Conservation (phyloP, 30 jellyfish, hydroid and myxozoan species). For the Chrysaora quinquecirrha region DNA sequence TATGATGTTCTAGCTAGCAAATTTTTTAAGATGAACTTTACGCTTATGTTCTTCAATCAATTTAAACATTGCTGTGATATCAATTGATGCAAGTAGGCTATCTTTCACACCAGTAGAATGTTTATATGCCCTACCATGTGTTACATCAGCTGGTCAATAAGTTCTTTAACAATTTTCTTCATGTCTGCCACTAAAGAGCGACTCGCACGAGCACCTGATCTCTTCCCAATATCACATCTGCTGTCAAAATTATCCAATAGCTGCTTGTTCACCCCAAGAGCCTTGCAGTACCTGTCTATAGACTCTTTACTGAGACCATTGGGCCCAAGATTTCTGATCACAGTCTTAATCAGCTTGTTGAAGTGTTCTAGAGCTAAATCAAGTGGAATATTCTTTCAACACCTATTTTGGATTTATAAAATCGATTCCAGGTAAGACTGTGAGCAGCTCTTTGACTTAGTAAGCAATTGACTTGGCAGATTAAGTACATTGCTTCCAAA, state of each 20-base stretch:
- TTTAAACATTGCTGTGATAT: not conserved
- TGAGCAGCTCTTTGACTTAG: slow-evolving; percentile 29
- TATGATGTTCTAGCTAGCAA: too few relatives aligned
- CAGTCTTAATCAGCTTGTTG: not conserved
- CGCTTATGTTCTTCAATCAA: not conserved
- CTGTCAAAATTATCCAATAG: not conserved
- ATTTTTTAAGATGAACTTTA: too few relatives aligned
- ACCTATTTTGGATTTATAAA: too few relatives aligned
- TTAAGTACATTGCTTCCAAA: slow-evolving; percentile 29
- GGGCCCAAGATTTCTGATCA: slow-evolving; percentile 30
- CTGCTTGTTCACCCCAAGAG: not conserved
- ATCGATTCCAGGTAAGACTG: slow-evolving; percentile 17
- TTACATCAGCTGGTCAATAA: not conserved
- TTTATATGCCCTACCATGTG: not conserved
- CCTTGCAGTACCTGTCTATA: not conserved
- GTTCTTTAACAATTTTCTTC: not conserved
- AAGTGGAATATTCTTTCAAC: slow-evolving; percentile 43
- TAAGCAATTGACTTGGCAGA: slow-evolving; percentile 17
- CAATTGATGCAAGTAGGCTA: not conserved
- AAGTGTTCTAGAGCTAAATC: slow-evolving; percentile 38
- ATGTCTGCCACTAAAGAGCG: not conserved
- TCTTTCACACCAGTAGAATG: not conserved
- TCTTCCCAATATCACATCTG: not conserved
- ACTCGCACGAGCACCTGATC: not conserved
- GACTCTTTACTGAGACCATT: not conserved